Percentiles rank a stretch among this genome's conserved stretches.
Conservation (phyloP, 2,888 invertebrate species). For the Pterostichus madidus region DNA sequence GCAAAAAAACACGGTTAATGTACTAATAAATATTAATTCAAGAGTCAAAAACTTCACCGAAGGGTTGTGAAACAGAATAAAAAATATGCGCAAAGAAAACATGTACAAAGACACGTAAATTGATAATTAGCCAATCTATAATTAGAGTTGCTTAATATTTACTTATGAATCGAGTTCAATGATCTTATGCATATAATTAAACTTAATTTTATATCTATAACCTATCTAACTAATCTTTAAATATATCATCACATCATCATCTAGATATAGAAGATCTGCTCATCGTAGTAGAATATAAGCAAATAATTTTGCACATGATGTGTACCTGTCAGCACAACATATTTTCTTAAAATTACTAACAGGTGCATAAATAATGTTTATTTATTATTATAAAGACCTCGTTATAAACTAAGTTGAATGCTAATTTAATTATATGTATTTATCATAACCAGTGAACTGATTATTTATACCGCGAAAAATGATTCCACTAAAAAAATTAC, state of each 20-base stretch:
- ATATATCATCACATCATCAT: slow-evolving; percentile 12
- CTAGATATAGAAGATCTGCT: background rate
- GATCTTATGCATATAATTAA: slow-evolving; percentile 29
- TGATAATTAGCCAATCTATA: slow-evolving; percentile 2
- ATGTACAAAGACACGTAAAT: background rate
- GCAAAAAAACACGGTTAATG: slow-evolving; percentile 11
- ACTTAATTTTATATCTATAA: slow-evolving; percentile 21
- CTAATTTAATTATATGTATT: slow-evolving; percentile 25
- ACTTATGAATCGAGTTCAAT: slow-evolving; percentile 23
- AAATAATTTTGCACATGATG: slow-evolving; percentile 18
- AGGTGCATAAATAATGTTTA: background rate
- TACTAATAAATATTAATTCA: slow-evolving; percentile 15
- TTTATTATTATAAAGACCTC: slow-evolving; percentile 8
- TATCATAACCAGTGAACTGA: slow-evolving; percentile 36
- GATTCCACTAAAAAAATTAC: slow-evolving; percentile 7
- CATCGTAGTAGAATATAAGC: background rate
- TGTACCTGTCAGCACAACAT: background rate
- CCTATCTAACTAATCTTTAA: slow-evolving; percentile 9
- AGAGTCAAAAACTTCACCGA: background rate
- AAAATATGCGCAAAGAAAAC: background rate
- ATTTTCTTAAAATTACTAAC: no score
- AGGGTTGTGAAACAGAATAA: background rate
- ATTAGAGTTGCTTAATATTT: slow-evolving; percentile 19
- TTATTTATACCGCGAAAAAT: slow-evolving; percentile 32
- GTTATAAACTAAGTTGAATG: slow-evolving; percentile 1